Base-by-base conservation (phyloP, 1,140 invertebrate species). In the Lutraria rhynchaena region DNA sequence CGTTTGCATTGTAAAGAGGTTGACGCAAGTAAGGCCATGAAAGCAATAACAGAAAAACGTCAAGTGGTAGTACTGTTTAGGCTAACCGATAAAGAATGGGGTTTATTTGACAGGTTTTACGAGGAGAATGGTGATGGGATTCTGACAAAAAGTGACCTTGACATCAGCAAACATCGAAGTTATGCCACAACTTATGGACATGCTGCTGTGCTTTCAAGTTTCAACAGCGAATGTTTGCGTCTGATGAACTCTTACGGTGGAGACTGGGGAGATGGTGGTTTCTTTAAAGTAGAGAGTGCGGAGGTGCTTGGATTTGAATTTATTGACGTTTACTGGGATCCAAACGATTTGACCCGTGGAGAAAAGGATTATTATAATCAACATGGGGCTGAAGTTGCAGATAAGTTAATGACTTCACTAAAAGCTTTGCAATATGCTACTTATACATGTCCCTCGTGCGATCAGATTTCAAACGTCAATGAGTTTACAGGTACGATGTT, bases 171-270 rank as follows among this genome's bases (percentile, higher is more conserved):
- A 31, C 13, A 13, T 13, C 11, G 9, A 3, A 19, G 5, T 22
- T 19, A 29, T 7, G n/a, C 4, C 17, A 58, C 9, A 58, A 19
- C 49, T n/a, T 15, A 11, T 35, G 73, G 73, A 17, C 73, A 75
- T 75, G 73, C 73, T 9, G 73, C 61, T 5, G 41, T 75, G 1
- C 24, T 75, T 1, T 60, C 57, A 44, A 75, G 73, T 57, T 75
- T 57, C 35, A 61, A 58, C 37, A 75, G 57, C 22, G 7, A 46
- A 13, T 60, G 55, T 29, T 44, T 75, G 11, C 33, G 13, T 24
- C 33, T 75, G 2, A 75, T 75, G 73, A 75, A 75, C 55, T 75
- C 73, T 15, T 75, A 57, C 55, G 73, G 73, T 22, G 33, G 27
- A 11, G 15, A 44, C 2, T 75, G 55, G 55, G 73, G 27, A 15